phyloP scores from a whole-genome alignment of 2,888 invertebrate species.

The Andrena dorsata region DNA sequence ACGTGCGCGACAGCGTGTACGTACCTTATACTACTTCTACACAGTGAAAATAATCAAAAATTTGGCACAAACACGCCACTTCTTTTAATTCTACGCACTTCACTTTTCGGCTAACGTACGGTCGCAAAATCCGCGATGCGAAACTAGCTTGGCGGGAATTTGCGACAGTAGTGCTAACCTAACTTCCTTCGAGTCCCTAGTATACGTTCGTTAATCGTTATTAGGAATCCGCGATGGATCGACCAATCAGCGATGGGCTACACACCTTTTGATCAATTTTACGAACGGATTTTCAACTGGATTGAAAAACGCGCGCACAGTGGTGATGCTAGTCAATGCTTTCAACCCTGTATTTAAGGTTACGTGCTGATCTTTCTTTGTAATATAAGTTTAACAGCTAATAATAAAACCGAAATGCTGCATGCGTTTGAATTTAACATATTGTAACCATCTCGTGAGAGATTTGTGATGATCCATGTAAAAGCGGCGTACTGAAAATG shows the following conservation, averaged over 20 bases:
- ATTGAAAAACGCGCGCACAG: background rate
- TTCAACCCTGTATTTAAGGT: conserved; percentile 29
- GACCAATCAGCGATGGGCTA: conserved; percentile 6
- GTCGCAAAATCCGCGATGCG: conserved; percentile 3
- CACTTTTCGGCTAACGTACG: background rate
- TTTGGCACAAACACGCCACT: background rate
- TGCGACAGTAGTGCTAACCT: conserved; percentile 6
- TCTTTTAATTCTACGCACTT: background rate
- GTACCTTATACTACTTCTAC: background rate
- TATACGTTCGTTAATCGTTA: background rate
- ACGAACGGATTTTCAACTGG: background rate
- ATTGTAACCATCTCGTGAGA: conserved; percentile 5
- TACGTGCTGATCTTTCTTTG: conserved; percentile 34
- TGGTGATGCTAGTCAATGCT: background rate
- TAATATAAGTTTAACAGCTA: background rate
- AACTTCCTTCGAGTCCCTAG: background rate
- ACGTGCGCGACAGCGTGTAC: background rate
- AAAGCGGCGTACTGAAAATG: conserved; percentile 66
- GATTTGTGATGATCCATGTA: conserved; percentile 6
- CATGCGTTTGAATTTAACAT: conserved; percentile 8
- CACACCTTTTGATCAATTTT: background rate
- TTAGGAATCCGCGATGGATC: background rate
- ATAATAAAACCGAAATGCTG: conserved; percentile 1
- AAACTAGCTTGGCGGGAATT: conserved; percentile 17
- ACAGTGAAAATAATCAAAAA: too few relatives aligned